These are phyloP conservation scores for Manis crassicaudata DNA, from an alignment of 2,797 vertebrate genomes.

Conservation along the genomic window DNA sequence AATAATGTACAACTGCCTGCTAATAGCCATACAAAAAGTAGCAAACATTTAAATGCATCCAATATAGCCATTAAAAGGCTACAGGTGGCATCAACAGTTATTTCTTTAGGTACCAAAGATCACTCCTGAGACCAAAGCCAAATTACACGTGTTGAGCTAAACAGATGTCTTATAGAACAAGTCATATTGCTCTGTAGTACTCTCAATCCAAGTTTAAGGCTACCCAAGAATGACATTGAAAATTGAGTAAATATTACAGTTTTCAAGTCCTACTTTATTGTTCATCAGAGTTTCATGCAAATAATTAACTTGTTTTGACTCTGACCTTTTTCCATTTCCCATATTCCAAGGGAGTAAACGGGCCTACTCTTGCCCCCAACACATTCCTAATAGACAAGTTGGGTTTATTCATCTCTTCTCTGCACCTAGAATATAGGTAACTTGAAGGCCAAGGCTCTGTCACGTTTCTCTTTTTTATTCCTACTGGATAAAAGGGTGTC, in stretches of 20 bases:
- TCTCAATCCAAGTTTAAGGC: background rate
- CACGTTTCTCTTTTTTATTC: background rate
- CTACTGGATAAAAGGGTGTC: background rate
- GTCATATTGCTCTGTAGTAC: background rate
- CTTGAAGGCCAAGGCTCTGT: background rate
- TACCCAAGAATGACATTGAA: background rate
- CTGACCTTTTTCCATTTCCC: background rate
- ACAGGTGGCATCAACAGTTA: background rate
- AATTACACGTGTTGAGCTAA: background rate
- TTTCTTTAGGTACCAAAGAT: background rate
- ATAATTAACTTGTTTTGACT: background rate
- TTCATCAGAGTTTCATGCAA: slow-evolving; percentile 17
- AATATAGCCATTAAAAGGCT: background rate
- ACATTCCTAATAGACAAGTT: background rate
- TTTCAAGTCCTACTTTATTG: background rate
- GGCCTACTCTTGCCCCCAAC: background rate
- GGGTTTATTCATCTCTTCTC: background rate
- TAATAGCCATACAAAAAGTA: background rate
- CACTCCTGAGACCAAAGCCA: background rate
- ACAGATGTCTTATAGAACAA: background rate
- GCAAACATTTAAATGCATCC: background rate
- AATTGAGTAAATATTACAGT: background rate
- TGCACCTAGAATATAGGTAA: background rate
- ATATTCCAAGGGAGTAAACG: background rate
- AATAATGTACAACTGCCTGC: background rate